Conservation (phyloP, 2,888 invertebrate species). For the Macropis europaea region DNA sequence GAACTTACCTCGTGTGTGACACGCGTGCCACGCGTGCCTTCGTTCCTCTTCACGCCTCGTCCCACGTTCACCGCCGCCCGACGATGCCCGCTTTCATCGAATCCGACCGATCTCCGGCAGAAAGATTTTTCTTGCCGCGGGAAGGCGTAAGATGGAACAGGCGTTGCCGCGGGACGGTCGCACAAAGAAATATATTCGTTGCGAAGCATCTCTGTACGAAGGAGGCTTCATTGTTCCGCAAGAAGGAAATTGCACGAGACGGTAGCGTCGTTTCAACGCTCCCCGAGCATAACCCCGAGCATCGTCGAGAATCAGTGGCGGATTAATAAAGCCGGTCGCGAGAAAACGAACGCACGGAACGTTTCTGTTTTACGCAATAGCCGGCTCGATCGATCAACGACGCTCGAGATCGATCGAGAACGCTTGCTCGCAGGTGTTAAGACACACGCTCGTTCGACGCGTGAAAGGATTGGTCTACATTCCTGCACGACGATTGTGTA, state of each 20-base stretch:
- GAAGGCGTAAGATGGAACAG: too few species aligned
- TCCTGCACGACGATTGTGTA: slow-evolving; percentile 46
- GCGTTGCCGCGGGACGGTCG: too few species aligned
- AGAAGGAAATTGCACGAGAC: too few species aligned
- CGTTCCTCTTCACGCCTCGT: slow-evolving; percentile 24
- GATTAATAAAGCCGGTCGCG: slow-evolving; percentile 40
- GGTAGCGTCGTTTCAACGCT: too few species aligned
- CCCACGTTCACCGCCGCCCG: slow-evolving; percentile 22
- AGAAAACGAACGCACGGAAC: slow-evolving; percentile 26
- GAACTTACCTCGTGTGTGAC: slow-evolving; percentile 36
- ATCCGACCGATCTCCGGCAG: slow-evolving; percentile 24
- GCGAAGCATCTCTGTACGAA: too few species aligned
- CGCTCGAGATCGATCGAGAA: slow-evolving; percentile 47
- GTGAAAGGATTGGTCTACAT: slow-evolving; percentile 57
- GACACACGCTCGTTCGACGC: slow-evolving; percentile 43
- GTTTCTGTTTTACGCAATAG: slow-evolving; percentile 52
- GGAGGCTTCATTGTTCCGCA: too few species aligned
- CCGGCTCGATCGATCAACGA: slow-evolving; percentile 46
- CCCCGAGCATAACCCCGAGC: not conserved
- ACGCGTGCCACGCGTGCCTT: slow-evolving; percentile 56
- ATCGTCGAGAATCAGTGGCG: slow-evolving; percentile 18
- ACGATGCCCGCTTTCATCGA: slow-evolving; percentile 51
- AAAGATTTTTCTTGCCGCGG: not conserved
- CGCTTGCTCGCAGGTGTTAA: slow-evolving; percentile 49
- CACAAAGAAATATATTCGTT: too few species aligned